Percentiles rank a stretch among this genome's conserved stretches.
Conservation (phyloP, 2,113 vertebrate species). For the Scolopax mira region DNA sequence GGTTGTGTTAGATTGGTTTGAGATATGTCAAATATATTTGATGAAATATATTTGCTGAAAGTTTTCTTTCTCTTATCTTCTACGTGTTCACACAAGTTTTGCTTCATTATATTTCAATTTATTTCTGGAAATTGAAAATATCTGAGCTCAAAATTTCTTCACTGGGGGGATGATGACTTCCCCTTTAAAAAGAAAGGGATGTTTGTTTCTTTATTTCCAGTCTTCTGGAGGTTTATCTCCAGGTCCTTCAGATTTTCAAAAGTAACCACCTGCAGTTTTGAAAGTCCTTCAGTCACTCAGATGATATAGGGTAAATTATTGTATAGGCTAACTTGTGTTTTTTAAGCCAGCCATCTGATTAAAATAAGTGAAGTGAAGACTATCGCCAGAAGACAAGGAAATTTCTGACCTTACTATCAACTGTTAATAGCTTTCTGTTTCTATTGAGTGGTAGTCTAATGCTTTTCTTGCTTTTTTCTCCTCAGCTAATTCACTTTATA, state of each 20-base stretch:
- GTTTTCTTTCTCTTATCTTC: not conserved
- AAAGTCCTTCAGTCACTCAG: not conserved
- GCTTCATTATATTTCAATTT: not conserved
- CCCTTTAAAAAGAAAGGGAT: not conserved
- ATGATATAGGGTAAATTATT: not conserved
- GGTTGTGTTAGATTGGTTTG: not conserved
- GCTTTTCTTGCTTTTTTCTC: not conserved
- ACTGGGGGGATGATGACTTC: not conserved
- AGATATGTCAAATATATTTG: not conserved
- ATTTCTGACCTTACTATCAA: not conserved
- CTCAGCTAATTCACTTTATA: not conserved
- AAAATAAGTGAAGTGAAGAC: not conserved
- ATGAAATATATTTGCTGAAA: not conserved
- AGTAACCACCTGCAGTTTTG: not conserved
- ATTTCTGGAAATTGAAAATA: not conserved
- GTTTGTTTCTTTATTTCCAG: not conserved
- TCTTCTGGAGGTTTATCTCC: not conserved
- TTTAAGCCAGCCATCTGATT: not conserved
- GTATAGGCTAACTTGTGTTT: not conserved
- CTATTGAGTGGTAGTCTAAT: not conserved
- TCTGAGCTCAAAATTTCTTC: not conserved
- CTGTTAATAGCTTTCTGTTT: not conserved
- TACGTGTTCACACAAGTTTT: not conserved
- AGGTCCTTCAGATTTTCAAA: not conserved
- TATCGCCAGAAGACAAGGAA: not conserved